Base-by-base conservation (phyloP, 2,888 invertebrate genomes). In the Sialis fuliginosa region DNA sequence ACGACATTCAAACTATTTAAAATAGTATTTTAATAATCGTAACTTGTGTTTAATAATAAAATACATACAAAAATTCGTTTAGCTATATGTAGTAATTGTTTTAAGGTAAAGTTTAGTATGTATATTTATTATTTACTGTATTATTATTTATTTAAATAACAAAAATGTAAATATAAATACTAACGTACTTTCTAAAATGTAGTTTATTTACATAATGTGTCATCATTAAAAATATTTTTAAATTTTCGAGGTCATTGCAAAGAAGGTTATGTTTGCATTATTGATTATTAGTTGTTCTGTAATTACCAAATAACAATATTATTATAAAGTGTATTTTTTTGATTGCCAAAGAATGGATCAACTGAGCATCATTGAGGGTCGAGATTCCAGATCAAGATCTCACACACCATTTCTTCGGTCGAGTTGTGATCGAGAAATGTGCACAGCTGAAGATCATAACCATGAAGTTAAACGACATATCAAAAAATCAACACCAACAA, bases 391-490 rank as follows among this genome's bases (percentile, higher is more conserved):
- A 66, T 80, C 80, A 56, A 73, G 80, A 55, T 81, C 81, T 35
- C 77, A 74, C 59, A 80, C 81, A 56, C 80, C 81, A 52, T 77
- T 77, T 58, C 61, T 74, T 54, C 67, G 71, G 52, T 74, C 74
- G 48, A 70, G 65, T 55, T 70, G 74, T 56, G 75, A 77, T 60
- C 70, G 64, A 53, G 75, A 75, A 59, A 66, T 65, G 53, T 75
- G 75, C 58, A 59, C 64, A 30, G 70, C 71, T 51, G 62, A 62
- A 41, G 73, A 68, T 33, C 54, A 52, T 39, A 58, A 56, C 50
- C 53, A 58, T 50, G 56, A 57, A 13, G 57, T 7, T 10, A 7
- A 37, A 7, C 22, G 22, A 22, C 22, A 22, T 22, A 22, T 22
- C 2, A 22, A 22, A 22, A 22, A 22, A 22, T 22, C 22, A 22